Evolutionary conservation across 2,888 invertebrate genomes (phyloP).

Genomic region (Trachelus stipa): DNA sequence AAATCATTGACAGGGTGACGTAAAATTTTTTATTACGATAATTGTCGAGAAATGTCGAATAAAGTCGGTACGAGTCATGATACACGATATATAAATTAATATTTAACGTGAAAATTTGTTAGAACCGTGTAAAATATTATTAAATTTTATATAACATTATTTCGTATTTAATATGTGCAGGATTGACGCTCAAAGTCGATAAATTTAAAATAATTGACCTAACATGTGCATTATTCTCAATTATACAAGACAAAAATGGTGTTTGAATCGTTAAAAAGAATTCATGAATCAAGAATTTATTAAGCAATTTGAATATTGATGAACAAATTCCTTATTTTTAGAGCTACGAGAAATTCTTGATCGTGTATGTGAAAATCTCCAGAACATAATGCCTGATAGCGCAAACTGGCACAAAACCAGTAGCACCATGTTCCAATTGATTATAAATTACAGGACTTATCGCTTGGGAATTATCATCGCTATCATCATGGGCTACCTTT

Average conservation of each 20-base stretch:
- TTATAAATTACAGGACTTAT: neutral
- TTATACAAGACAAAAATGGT: neutral
- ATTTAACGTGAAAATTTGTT: too few species aligned
- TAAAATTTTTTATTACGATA: neutral
- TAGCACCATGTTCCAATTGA: neutral
- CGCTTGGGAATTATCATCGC: neutral
- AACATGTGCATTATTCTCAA: neutral
- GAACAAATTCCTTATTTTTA: neutral
- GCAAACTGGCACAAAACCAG: neutral
- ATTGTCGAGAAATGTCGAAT: neutral
- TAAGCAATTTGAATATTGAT: neutral
- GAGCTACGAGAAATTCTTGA: neutral
- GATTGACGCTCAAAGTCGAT: neutral
- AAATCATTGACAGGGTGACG: neutral
- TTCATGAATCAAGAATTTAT: neutral
- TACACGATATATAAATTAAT: neutral
- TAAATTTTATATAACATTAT: neutral
- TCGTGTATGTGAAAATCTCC: neutral
- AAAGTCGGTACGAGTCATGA: neutral
- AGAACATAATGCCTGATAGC: neutral
- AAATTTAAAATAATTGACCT: neutral
- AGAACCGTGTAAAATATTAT: neutral
- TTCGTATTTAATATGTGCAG: neutral
- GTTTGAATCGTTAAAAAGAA: neutral
- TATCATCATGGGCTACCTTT: neutral